Percentiles rank a stretch among this genome's conserved stretches.
These are phyloP conservation scores for Melieria crassipennis DNA, from an alignment of 2,888 invertebrate species.

Conservation along the genomic window DNA sequence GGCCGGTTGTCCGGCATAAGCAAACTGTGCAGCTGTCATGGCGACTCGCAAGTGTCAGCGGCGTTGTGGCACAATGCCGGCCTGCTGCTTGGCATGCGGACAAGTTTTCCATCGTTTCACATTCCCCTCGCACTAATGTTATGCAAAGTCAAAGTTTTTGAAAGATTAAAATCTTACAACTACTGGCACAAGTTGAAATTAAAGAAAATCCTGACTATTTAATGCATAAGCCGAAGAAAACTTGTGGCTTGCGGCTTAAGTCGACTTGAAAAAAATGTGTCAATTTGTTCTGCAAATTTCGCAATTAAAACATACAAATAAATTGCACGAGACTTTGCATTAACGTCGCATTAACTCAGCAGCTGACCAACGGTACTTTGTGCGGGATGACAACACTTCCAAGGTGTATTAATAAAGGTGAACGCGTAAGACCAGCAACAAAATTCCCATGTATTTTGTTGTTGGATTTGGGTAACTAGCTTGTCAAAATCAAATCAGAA, in stretches of 20 bases:
- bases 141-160: conserved; percentile 39
- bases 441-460: too few relatives aligned
- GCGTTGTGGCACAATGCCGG: conserved; percentile 3
- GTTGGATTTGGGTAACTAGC: too few relatives aligned
- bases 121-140: neutral
- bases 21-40: conserved; percentile 10
- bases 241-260: neutral
- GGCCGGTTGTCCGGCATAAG: too few relatives aligned
- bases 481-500: too few relatives aligned
- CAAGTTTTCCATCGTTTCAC: neutral
- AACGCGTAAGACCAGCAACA: too few relatives aligned
- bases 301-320: too few relatives aligned
- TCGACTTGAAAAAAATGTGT: neutral
- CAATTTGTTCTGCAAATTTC: neutral
- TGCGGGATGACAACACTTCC: too few relatives aligned
- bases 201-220: conserved; percentile 8
- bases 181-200: conserved; percentile 42
- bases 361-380: too few relatives aligned
- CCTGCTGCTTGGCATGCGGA: neutral
- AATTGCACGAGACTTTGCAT: too few relatives aligned
- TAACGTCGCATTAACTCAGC: too few relatives aligned
- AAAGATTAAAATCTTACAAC: conserved; percentile 48
- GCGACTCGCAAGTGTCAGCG: conserved; percentile 32
- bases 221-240: neutral
- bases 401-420: too few relatives aligned